Conservation (phyloP, 2,113 vertebrate species). For the Gnathonemus echidnorhynchus region DNA sequence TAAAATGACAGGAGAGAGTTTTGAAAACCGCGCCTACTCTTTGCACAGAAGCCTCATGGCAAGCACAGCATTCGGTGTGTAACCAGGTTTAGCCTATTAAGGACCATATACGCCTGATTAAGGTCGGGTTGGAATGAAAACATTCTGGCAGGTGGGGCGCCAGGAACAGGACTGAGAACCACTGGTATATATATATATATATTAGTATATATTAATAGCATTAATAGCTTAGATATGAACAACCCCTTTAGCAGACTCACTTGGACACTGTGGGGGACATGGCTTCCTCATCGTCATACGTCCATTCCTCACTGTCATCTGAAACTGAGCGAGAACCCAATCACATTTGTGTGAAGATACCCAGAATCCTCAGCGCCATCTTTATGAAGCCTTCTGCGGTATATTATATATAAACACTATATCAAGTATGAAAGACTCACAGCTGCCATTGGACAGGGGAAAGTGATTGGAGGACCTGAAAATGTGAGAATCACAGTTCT, state of each 20-base stretch:
- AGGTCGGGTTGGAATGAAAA: too few relatives aligned
- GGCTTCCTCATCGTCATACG: slow-evolving; percentile 63
- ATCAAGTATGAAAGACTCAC: slow-evolving; percentile 46
- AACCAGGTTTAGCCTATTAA: too few relatives aligned
- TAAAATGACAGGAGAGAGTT: too few relatives aligned
- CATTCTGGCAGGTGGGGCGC: too few relatives aligned
- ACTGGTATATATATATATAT: too few relatives aligned
- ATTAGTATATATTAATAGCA: too few relatives aligned
- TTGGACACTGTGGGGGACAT: slow-evolving; percentile 33
- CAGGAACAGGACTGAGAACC: too few relatives aligned
- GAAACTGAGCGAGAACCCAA: slow-evolving; percentile 51
- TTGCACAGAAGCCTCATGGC: too few relatives aligned
- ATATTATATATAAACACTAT: neutral
- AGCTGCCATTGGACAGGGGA: slow-evolving; percentile 41
- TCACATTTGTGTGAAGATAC: neutral
- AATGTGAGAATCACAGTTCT: neutral
- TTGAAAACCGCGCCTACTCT: too few relatives aligned
- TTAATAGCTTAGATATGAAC: neutral
- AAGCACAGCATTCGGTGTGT: too few relatives aligned
- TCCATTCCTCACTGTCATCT: slow-evolving; percentile 72
- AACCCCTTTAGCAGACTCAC: slow-evolving; percentile 39
- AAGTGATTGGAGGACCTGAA: slow-evolving; percentile 47
- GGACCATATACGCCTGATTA: too few relatives aligned
- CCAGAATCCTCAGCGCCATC: slow-evolving; percentile 1
- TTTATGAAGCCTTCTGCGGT: neutral